These are phyloP conservation scores for Cylindroiulus punctatus DNA, from an alignment of 2,888 invertebrate genomes.

Conservation along the genomic window DNA sequence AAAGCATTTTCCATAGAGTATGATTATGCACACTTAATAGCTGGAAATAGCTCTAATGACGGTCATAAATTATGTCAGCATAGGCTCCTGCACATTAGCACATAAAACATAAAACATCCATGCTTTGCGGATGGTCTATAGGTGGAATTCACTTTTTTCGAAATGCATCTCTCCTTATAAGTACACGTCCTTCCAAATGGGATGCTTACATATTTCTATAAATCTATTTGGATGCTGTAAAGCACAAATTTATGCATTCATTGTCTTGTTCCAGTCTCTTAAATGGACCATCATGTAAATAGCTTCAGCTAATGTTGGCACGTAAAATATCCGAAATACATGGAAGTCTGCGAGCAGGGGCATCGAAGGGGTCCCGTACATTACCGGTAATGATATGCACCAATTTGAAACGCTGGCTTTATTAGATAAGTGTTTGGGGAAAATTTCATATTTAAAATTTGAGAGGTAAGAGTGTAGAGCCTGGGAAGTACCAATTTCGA, in stretches of 20 bases:
- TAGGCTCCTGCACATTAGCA: slow-evolving; percentile 52
- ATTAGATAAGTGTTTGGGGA: slow-evolving; percentile 19
- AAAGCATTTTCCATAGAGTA: slow-evolving; percentile 56
- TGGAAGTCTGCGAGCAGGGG: background rate
- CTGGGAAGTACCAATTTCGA: background rate
- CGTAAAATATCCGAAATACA: background rate
- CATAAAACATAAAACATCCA: slow-evolving; percentile 51
- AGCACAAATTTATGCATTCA: slow-evolving; percentile 43
- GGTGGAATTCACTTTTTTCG: background rate
- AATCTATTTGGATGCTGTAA: slow-evolving; percentile 45
- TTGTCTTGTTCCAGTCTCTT: slow-evolving; percentile 47
- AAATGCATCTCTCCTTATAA: background rate
- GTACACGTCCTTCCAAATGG: slow-evolving; percentile 36
- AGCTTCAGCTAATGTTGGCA: slow-evolving; percentile 18
- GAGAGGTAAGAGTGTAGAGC: background rate
- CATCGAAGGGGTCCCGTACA: slow-evolving; percentile 9
- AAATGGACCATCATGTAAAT: slow-evolving; percentile 43
- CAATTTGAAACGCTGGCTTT: slow-evolving; percentile 1
- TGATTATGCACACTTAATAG: slow-evolving; percentile 57
- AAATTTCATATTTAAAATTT: background rate
- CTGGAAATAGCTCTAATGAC: slow-evolving; percentile 57
- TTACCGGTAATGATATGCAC: slow-evolving; percentile 35
- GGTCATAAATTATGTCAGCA: slow-evolving; percentile 55
- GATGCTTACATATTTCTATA: slow-evolving; percentile 28
- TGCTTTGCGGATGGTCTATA: background rate